Base-by-base conservation (phyloP, 2,113 vertebrate genomes). In the Cephalopterus ornatus region DNA sequence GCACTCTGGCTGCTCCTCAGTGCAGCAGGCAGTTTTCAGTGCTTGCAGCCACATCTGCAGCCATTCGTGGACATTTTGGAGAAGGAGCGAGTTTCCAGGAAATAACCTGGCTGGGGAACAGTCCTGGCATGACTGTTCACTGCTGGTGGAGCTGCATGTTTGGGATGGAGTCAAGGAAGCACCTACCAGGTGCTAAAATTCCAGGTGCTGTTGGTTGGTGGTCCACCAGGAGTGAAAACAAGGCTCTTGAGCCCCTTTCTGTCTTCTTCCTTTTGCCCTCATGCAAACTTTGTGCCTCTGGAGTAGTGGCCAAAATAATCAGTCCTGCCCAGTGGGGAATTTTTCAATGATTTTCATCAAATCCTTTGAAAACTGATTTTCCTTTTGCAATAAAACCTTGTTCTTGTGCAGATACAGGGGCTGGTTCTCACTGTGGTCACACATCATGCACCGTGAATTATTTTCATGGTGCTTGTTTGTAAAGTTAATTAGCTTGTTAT, bases 341-440 rank as follows among this genome's bases (percentile, higher is more conserved):
- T 85, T 70, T 37, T 28, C 11, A 3, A 44, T 52, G 52, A 28
- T 47, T 10, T 49, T 81, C 9, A 17, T 41, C 59, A 33, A 37
- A 13, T 71, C 39, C 32, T 67, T 33, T 10, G 32, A 6, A 21
- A 73, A n/a, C 33, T 6, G 6, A 4, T 71, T 85, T 76, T 73
- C 37, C 14, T 61, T 83, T 20, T 21, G 15, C 89, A 61, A 3
- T 5, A 2, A 73, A 59, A 14, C 71, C 47, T 26, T 5, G 18
- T 50, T 37, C 13, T 42, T 68, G 26, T 79, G 22, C 52, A 18
- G n/a, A 20, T 61, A 35, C 27, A 32, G 68, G 24, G 70, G 61
- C 68, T 32, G 5, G 24, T 20, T 83, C 47, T 84, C 4, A 0
- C 47, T 12, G 1, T 24, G 32, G n/a, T n/a, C 27, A 0, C 53